Evolutionary conservation across 2,888 invertebrate genomes (phyloP).

Genomic region (Scaptomyza caliginosa): DNA sequence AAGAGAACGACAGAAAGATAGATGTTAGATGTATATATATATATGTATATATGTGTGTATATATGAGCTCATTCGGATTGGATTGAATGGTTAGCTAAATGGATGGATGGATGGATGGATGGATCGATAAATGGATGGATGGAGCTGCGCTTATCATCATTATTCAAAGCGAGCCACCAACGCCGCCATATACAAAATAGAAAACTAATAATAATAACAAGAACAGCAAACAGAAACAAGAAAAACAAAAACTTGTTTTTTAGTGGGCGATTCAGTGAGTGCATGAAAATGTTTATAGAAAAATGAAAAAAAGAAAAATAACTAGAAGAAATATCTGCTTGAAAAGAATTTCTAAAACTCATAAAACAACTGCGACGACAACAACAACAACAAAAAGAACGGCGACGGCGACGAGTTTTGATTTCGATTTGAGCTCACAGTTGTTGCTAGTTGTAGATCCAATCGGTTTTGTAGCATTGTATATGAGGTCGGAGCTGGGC

Average conservation of each 20-base stretch:
- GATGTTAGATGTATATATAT: slow-evolving; percentile 23
- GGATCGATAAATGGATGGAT: slow-evolving; percentile 24
- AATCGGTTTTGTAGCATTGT: slow-evolving; percentile 45
- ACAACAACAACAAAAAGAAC: slow-evolving; percentile 35
- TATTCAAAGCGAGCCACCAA: slow-evolving; percentile 79
- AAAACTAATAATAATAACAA: slow-evolving; percentile 77
- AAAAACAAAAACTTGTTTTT: slow-evolving; percentile 58
- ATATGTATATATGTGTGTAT: slow-evolving; percentile 12
- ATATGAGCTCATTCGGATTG: slow-evolving; percentile 33
- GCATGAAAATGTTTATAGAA: slow-evolving; percentile 40
- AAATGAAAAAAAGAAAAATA: background rate
- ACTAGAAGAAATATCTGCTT: slow-evolving; percentile 26
- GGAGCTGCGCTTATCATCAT: slow-evolving; percentile 74
- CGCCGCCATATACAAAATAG: slow-evolving; percentile 60
- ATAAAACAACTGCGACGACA: slow-evolving; percentile 60
- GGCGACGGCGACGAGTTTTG: slow-evolving; percentile 67
- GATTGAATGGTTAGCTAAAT: slow-evolving; percentile 7
- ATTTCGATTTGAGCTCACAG: slow-evolving; percentile 54
- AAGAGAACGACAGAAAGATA: slow-evolving; percentile 44
- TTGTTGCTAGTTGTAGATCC: slow-evolving; percentile 47
- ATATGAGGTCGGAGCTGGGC: slow-evolving; percentile 14
- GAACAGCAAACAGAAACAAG: slow-evolving; percentile 71
- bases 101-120: slow-evolving; percentile 5
- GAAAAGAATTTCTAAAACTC: slow-evolving; percentile 71
- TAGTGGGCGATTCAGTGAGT: slow-evolving; percentile 49